These are phyloP conservation scores for Lithosia quadra DNA, from an alignment of 2,888 invertebrate species.

Conservation along the genomic window DNA sequence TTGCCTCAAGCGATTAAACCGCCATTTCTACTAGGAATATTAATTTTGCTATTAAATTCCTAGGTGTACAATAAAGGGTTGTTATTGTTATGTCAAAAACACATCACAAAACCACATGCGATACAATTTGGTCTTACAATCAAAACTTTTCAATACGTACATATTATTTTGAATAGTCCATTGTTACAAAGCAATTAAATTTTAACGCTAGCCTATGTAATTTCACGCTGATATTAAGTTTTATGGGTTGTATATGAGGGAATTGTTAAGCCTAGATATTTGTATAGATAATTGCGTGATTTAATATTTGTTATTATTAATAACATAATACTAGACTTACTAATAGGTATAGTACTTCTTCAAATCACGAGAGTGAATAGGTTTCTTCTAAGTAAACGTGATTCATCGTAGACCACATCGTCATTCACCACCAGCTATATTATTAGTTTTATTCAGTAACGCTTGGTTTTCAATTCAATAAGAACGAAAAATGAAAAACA, in stretches of 20 bases:
- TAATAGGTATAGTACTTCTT: no score
- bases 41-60: not conserved
- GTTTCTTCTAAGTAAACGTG: no score
- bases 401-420: no score
- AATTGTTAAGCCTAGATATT: not conserved
- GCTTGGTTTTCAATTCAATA: no score
- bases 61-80: not conserved
- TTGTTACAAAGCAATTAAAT: slow-evolving; percentile 18
- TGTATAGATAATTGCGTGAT: slow-evolving; percentile 2
- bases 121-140: not conserved
- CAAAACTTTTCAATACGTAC: not conserved
- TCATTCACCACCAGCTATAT: no score
- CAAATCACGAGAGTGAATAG: no score
- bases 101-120: not conserved
- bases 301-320: not conserved
- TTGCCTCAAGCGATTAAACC: no score
- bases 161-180: not conserved
- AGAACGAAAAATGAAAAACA: no score
- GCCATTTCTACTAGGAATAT: no score
- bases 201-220: slow-evolving; percentile 16
- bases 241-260: slow-evolving; percentile 21
- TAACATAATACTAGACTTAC: no score
- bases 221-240: slow-evolving; percentile 18
- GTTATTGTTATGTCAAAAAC: not conserved
- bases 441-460: no score